Percentiles rank a stretch among this genome's conserved stretches.
Conservation (phyloP, 2,888 invertebrate genomes). For the Lepidocyrtinus sp. region DNA sequence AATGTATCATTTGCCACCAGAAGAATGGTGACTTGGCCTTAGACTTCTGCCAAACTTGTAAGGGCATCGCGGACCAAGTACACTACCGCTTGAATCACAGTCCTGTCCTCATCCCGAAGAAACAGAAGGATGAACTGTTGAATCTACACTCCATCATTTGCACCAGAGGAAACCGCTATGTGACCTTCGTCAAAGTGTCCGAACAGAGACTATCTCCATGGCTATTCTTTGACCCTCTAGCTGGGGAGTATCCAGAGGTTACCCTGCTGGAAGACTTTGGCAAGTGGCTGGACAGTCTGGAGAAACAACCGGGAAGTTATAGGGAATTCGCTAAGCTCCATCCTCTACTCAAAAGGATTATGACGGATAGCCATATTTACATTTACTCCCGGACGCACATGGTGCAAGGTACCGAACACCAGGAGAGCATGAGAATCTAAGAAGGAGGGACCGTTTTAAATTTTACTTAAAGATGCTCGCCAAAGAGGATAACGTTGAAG, state of each 20-base stretch:
- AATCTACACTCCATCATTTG: constrained; percentile 63
- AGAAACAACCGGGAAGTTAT: constrained; percentile 51
- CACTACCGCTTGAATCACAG: constrained; percentile 51
- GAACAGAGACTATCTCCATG: constrained; percentile 55
- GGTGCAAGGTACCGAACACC: constrained; percentile 1
- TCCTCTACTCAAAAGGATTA: constrained; percentile 52
- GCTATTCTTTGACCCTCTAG: constrained; percentile 58
- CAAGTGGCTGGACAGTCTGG: constrained; percentile 48
- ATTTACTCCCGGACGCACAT: constrained; percentile 48
- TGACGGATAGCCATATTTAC: constrained; percentile 63
- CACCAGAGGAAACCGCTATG: constrained; percentile 51
- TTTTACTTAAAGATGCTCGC: too few relatives aligned
- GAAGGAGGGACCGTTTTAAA: too few relatives aligned
- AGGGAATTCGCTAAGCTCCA: constrained; percentile 51
- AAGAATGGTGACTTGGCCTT: constrained; percentile 56
- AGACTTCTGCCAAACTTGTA: constrained; percentile 56
- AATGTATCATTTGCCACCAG: constrained; percentile 54
- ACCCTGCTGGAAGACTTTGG: constrained; percentile 51
- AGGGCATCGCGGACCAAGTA: constrained; percentile 43
- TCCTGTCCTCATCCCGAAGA: constrained; percentile 45
- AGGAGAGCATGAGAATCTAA: constrained; percentile 43
- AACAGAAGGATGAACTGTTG: constrained; percentile 39
- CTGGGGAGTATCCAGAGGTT: constrained; percentile 58
- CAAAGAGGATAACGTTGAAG: too few relatives aligned
- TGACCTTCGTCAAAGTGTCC: constrained; percentile 53